Evolutionary conservation across 2,888 invertebrate genomes (phyloP), one percentile per base, ranked within the genome.

Genomic region (Papilio protenor): DNA sequence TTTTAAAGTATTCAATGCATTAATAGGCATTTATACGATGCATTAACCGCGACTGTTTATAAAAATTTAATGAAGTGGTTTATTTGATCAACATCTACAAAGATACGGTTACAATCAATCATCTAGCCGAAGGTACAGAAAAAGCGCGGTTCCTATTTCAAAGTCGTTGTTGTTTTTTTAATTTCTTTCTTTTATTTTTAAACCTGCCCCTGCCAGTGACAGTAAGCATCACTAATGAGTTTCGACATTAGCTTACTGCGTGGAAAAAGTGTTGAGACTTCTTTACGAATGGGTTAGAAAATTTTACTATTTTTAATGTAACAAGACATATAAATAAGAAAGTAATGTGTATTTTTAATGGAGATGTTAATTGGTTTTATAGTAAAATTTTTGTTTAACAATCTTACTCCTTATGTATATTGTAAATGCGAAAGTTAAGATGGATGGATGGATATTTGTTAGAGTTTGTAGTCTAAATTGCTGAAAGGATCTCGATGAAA

Each of bases 131-230:
- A 87, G 81, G 81, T 87, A 91, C 85, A 85, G 89, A 88, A 89
- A 91, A 89, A 88, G 78, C 85, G 82, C 82, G 86, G 90, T 92
- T 91, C 88, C 87, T 89, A 91, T 93, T 92, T 92, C 90, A 91
- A 92, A 92, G 88, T 85, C 86, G 86, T 86, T 86, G 87, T 84
- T 85, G 18, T 66, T 88, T 89, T 86, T 85, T 86, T 82, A 81
- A 57, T 82, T 84, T 85, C 81, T 83, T 85, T 82, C 83, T 84
- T 90, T 90, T 93, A 90, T 92, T 93, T 93, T 91, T 91, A 90
- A 90, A 91, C 90, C 86, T 91, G 94, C 84, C 94, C 93, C 86
- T 94, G 94, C 93, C 94, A 94, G 92, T 94, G 94, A 94, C 90
- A 90, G 86, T 91, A 90, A 91, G 92, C 91, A 88, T 83, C 90